phyloP scores from a whole-genome alignment of 2,797 vertebrate species.

The Melanitta fusca region DNA sequence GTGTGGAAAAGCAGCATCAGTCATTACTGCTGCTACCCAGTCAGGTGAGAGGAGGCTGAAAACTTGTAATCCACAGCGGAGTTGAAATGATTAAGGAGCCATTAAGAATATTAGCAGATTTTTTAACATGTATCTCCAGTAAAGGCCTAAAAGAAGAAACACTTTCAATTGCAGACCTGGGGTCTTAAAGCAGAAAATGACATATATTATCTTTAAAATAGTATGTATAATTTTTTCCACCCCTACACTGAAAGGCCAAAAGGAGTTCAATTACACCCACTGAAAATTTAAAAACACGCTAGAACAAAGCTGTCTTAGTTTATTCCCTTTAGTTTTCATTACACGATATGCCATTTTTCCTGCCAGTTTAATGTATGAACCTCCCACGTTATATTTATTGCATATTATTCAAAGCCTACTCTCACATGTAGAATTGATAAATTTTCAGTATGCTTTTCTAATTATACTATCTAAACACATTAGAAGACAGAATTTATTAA shows the following conservation, averaged over 20 bases:
- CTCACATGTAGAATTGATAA: neutral
- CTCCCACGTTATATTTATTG: neutral
- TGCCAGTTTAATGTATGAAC: neutral
- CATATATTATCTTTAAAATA: neutral
- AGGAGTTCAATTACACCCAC: neutral
- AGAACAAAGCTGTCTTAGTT: neutral
- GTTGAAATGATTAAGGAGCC: neutral
- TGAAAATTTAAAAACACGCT: neutral
- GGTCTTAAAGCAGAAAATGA: neutral
- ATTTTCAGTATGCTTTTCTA: neutral
- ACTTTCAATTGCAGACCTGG: neutral
- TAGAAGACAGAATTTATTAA: neutral
- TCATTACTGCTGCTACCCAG: neutral
- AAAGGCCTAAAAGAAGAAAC: neutral
- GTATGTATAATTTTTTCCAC: neutral
- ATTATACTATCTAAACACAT: neutral
- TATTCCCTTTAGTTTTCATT: neutral
- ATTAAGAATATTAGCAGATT: neutral
- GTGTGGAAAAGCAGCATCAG: neutral
- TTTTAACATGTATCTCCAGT: neutral
- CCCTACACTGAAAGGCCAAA: neutral
- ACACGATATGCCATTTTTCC: neutral
- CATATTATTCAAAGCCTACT: neutral
- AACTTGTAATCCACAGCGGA: neutral
- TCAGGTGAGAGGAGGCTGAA: neutral